Base-by-base conservation (phyloP, 2,888 invertebrate genomes). In the Palloptera scutellata region DNA sequence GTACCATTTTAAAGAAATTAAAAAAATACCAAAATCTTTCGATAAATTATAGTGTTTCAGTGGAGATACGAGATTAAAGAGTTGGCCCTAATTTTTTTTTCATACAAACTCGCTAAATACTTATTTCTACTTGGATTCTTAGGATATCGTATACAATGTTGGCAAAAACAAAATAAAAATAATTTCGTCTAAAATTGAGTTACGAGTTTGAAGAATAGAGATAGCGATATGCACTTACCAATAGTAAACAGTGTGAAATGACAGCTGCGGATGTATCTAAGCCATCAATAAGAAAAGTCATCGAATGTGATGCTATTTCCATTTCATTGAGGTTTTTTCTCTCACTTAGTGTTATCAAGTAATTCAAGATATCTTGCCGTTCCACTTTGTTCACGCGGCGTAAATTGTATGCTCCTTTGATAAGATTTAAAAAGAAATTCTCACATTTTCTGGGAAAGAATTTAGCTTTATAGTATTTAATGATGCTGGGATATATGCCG, bases 371-470 rank as follows among this genome's bases (percentile, higher is more conserved):
- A 71, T 85, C 85, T 13, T 76, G 75, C 1, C 80, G 77, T 12
- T 79, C 76, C 43, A 61, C 72, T 1, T 66, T 77, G 42, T 73
- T 62, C 3, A 13, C 17, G 6, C 75, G 73, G 0, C 84, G 73
- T 30, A 83, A 66, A 0, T 72, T 65, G n/a, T 81, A 73, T 0
- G 85, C 79, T 30, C 78, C 68, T 0, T 58, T 20, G 69, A 82
- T 76, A 1, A 84, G 66, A 0, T 73, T 51, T 0, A 67, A 67
- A 30, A 84, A 84, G 71, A 83, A 84, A 0, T 69, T 40, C 20
- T 81, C 95, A 79, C 97, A 97, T 6, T 88, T 89, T 0, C 87
- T 1, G 76, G 75, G 75, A 41, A 85, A 78, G 17, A 83, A 73
- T 62, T 78, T 81, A 1, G 74, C 73, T 1, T 77, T 77, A 64